Evolutionary conservation across 2,888 invertebrate genomes (phyloP).

Genomic region (Ochropacha duplaris): DNA sequence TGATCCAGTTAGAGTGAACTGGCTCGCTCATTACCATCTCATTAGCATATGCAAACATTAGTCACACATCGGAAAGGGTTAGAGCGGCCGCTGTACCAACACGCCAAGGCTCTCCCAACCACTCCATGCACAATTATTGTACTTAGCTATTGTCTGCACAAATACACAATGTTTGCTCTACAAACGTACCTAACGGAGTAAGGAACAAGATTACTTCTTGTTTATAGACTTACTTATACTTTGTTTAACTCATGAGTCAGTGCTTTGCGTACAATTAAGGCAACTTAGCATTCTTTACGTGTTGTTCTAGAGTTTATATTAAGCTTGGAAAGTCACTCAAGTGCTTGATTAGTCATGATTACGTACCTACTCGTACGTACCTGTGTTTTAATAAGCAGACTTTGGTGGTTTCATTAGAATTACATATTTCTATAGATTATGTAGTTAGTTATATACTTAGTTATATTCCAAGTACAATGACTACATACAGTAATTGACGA

Average conservation of each 20-base stretch:
- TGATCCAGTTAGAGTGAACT: slow-evolving; percentile 73
- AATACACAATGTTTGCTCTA: slow-evolving; percentile 68
- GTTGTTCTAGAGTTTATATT: background rate
- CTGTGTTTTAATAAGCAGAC: background rate
- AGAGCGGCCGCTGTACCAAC: slow-evolving; percentile 69
- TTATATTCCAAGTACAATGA: too few relatives aligned
- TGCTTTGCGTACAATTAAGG: slow-evolving; percentile 22
- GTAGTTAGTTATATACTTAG: too few relatives aligned
- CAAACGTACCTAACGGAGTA: slow-evolving; percentile 75
- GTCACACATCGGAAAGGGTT: slow-evolving; percentile 74
- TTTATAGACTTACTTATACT: slow-evolving; percentile 58
- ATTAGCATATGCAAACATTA: slow-evolving; percentile 80
- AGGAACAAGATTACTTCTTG: slow-evolving; percentile 73
- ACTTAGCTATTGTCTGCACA: slow-evolving; percentile 76
- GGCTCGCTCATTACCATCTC: slow-evolving; percentile 73
- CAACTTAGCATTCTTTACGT: slow-evolving; percentile 8
- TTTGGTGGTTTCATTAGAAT: too few relatives aligned
- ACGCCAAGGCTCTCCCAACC: slow-evolving; percentile 56
- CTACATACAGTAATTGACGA: too few relatives aligned
- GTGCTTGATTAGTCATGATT: background rate
- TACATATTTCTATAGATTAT: too few relatives aligned
- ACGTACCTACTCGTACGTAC: background rate
- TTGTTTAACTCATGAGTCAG: slow-evolving; percentile 29
- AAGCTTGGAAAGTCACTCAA: background rate
- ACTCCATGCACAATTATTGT: slow-evolving; percentile 78